phyloP scores from a whole-genome alignment of 2,888 invertebrate genomes.

The Congeria kusceri region DNA sequence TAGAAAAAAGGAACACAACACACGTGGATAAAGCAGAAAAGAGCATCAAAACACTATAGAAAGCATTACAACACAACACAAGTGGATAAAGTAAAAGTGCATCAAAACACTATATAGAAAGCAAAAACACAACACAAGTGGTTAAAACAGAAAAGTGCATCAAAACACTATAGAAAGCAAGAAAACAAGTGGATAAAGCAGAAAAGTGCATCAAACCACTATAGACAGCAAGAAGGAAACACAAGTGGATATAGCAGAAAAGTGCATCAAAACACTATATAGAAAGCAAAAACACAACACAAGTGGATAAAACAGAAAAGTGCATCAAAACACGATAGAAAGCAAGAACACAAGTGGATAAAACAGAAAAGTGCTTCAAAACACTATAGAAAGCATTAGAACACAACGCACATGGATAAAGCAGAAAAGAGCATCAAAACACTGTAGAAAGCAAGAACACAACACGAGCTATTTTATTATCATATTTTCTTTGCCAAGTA shows the following conservation, averaged over 20 bases:
- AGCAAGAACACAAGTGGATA: neutral
- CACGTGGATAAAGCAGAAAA: no score
- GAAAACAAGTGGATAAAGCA: no score
- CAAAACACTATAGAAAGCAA: no score
- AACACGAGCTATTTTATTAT: no score
- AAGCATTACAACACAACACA: no score
- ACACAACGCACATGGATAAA: neutral
- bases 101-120: neutral
- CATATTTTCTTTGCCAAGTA: no score
- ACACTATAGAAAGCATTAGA: neutral
- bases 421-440: neutral
- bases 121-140: neutral
- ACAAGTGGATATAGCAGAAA: neutral
- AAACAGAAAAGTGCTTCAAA: no score
- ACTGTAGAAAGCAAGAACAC: no score
- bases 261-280: neutral
- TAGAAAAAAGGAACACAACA: neutral
- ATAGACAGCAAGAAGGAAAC: neutral
- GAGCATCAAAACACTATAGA: no score
- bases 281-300: neutral
- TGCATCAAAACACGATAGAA: neutral
- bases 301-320: neutral
- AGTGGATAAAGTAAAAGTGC: no score
- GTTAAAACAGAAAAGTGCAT: slow-evolving; percentile 1
- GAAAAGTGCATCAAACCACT: no score